These are phyloP conservation scores for Echinops telfairi DNA, from an alignment of 2,113 vertebrate genomes.

Conservation along the genomic window DNA sequence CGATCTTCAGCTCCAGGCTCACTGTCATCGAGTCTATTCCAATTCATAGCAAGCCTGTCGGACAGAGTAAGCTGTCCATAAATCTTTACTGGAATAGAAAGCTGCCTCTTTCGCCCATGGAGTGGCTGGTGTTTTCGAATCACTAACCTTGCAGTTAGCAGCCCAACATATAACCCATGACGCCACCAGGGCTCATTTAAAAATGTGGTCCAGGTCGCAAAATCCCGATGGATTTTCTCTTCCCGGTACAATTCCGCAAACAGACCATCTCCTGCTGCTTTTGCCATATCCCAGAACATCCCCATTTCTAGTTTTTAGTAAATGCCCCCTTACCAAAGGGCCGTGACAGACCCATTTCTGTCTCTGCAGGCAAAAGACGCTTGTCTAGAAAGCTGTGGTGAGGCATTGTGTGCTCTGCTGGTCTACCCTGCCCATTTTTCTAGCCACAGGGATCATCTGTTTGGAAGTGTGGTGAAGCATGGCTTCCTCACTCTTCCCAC, in stretches of 20 bases:
- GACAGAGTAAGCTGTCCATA: too few species aligned
- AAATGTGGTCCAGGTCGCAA: neutral
- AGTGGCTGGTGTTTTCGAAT: too few species aligned
- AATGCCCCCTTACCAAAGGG: neutral
- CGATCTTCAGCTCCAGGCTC: too few species aligned
- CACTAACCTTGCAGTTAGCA: too few species aligned
- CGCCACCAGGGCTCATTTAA: too few species aligned
- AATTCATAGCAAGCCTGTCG: too few species aligned
- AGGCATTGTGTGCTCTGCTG: neutral
- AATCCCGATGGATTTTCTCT: neutral
- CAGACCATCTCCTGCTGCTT: neutral
- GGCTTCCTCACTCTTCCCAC: neutral
- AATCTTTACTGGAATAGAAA: too few species aligned
- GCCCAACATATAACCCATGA: too few species aligned
- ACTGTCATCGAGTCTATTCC: too few species aligned
- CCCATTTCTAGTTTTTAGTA: slow-evolving; percentile 25
- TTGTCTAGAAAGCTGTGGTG: neutral
- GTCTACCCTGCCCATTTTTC: neutral
- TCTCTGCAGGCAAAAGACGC: neutral
- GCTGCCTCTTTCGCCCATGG: too few species aligned
- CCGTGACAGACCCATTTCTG: slow-evolving; percentile 30
- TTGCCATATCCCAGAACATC: neutral
- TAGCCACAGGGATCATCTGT: neutral
- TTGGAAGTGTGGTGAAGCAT: neutral
- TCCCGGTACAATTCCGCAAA: neutral